Conservation (phyloP, 2,113 vertebrate genomes). For the Agelaius tricolor region DNA sequence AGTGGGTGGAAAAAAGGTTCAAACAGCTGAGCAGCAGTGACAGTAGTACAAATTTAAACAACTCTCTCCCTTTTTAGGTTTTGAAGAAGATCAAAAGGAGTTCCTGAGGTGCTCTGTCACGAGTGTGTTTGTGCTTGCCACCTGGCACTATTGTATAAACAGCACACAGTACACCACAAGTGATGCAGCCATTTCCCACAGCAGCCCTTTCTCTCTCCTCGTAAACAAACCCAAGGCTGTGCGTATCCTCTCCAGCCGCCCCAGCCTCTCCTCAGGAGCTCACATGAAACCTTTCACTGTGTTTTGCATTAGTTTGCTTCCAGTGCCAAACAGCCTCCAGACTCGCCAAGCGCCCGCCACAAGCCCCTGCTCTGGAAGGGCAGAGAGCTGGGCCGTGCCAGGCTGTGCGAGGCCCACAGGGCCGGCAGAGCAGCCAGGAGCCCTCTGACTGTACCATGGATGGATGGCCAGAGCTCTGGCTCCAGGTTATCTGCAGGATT, state of each 20-base stretch:
- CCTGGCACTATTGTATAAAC: conserved; percentile 4
- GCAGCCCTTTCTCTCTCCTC: background rate
- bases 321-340: background rate
- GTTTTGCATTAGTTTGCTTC: conserved; percentile 52
- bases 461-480: background rate
- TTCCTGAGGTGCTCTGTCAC: background rate
- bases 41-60: conserved; percentile 1
- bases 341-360: background rate
- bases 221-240: conserved; percentile 23
- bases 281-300: conserved; percentile 55
- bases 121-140: background rate
- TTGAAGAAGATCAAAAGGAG: conserved; percentile 1
- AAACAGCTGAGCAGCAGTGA: background rate
- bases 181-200: background rate
- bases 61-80: background rate
- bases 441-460: background rate
- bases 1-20: background rate
- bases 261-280: conserved; percentile 37
- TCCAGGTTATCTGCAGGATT: accelerated
- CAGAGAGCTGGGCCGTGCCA: background rate
- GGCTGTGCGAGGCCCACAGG: background rate
- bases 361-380: background rate
- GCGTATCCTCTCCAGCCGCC: background rate
- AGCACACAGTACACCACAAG: background rate
- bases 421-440: accelerated